Conservation (phyloP, 2,113 vertebrate genomes). For the Ceyx cyanopectus region DNA sequence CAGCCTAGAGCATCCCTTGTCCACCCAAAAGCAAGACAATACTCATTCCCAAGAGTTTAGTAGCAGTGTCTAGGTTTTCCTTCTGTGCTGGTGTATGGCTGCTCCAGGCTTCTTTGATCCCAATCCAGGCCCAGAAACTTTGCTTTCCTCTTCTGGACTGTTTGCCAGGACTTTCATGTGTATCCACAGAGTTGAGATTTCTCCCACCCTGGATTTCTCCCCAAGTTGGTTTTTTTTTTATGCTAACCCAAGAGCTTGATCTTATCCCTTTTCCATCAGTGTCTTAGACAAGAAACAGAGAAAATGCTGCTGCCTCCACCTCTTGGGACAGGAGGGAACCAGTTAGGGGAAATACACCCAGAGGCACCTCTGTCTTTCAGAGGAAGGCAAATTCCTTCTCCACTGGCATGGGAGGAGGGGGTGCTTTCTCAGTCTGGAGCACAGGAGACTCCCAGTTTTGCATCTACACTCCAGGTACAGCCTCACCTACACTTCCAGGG, state of each 20-base stretch:
- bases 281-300: neutral
- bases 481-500: neutral
- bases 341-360: neutral
- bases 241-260: constrained; percentile 4
- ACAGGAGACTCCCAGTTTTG: neutral
- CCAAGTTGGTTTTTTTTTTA: neutral
- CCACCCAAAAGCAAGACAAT: fast-evolving
- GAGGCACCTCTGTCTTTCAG: neutral
- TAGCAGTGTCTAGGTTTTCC: neutral
- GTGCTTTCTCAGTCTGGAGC: neutral
- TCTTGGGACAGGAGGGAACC: neutral
- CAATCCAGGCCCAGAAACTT: neutral
- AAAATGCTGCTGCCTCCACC: neutral
- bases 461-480: neutral
- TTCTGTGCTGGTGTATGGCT: neutral
- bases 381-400: neutral
- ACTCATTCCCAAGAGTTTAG: neutral
- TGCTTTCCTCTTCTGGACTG: neutral
- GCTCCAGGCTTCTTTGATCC: constrained; percentile 29
- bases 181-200: neutral
- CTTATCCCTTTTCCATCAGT: neutral
- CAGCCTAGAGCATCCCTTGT: neutral
- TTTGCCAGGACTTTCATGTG: constrained; percentile 6
- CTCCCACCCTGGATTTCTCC: neutral
- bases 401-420: neutral